Base-by-base conservation (phyloP, 2,888 invertebrate genomes). In the Leptinotarsa juncta region DNA sequence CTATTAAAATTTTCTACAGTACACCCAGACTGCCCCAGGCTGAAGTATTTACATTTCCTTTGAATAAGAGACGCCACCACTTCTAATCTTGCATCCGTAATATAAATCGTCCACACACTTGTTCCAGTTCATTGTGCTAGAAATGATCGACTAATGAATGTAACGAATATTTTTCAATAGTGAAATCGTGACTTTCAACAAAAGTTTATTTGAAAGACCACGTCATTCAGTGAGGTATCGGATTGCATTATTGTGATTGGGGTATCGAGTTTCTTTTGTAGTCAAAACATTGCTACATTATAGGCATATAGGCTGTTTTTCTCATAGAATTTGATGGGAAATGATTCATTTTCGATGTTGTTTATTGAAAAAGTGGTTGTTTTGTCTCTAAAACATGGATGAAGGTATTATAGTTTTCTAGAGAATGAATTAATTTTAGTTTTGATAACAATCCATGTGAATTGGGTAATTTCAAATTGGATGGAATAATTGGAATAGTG, bases 101-200 rank as follows among this genome's bases (percentile, higher is more conserved):
- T 66, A 48, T 49, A 23, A 66, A 14, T 42, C 42, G 42, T 26
- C 57, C 50, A 42, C 53, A n/a, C 4, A 32, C 14, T 68, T 55
- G 18, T 53, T 68, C 18, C 18, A 50, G 53, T 68, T 68, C 68
- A 55, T 18, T 16, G 42, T 16, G 26, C 42, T 55, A 42, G 26
- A 55, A 68, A 68, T 53, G 12, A 68, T 55, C 42, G 23, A 53
- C 32, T 23, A 32, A 57, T 32, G 53, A 67, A 53, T 67, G 53
- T 51, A 67, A 32, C 53, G 10, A 57, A 57, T 57, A 55, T 55
- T 68, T 68, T 55, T 55, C 32, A 68, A 55, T 68, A 10, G 53
- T 15, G 10, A 68, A 23, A 55, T 55, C 68, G 68, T 68, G 68
- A 53, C 68, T 20, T 68, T 23, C 7, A 55, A 32, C 53, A 55